Evolutionary conservation across 2,797 vertebrate species (phyloP).

Genomic region (Pangasius krempfi): DNA sequence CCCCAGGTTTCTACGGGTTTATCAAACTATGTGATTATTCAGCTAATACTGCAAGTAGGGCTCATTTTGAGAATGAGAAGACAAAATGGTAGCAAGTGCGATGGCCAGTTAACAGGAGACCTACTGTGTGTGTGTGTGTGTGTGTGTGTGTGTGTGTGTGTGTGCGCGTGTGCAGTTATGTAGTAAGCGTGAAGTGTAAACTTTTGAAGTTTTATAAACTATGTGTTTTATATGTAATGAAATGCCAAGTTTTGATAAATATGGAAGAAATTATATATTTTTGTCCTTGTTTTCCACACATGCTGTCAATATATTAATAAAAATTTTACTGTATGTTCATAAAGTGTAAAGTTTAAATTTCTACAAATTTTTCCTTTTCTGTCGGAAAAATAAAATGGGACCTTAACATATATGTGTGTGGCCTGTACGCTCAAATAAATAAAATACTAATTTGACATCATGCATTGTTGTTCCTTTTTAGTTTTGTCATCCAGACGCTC

Average conservation of each 20-base stretch:
- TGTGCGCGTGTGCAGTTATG: neutral
- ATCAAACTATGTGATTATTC: neutral
- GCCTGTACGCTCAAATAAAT: slow-evolving; percentile 1
- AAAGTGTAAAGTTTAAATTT: neutral
- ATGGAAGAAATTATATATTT: slow-evolving; percentile 7
- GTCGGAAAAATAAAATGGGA: neutral
- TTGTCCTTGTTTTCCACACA: neutral
- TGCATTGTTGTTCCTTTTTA: neutral
- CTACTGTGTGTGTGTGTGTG: neutral
- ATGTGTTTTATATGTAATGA: slow-evolving; percentile 26
- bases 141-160: neutral
- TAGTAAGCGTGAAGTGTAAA: neutral
- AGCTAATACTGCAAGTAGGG: neutral
- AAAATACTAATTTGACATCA: neutral
- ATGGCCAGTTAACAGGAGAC: neutral
- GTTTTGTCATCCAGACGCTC: neutral
- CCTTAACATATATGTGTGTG: neutral
- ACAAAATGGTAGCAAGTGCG: neutral
- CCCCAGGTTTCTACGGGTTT: neutral
- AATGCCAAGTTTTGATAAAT: slow-evolving; percentile 11
- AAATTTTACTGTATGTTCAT: neutral
- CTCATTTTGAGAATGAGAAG: neutral
- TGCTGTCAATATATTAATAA: neutral
- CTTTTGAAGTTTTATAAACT: slow-evolving; percentile 18
- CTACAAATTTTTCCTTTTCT: neutral